Evolutionary conservation across 2,888 invertebrate genomes (phyloP).

Genomic region (Drosophila greeni): DNA sequence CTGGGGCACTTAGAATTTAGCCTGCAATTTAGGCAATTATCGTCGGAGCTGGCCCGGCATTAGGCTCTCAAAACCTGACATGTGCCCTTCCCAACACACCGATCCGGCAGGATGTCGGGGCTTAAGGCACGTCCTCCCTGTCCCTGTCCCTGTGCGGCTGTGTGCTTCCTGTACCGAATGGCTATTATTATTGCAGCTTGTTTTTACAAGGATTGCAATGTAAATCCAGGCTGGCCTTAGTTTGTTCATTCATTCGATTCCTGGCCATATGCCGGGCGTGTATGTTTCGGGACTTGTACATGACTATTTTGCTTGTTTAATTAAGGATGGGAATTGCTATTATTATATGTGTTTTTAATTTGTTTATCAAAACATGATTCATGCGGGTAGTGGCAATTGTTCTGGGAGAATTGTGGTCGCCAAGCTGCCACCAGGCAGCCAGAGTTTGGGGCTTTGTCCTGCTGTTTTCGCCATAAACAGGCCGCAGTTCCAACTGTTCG

Average conservation of each 20-base stretch:
- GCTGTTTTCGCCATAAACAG: conserved; percentile 25
- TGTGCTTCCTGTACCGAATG: conserved; percentile 17
- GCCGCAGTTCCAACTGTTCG: conserved; percentile 26
- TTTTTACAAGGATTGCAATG: conserved; percentile 39
- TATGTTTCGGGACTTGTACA: conserved; percentile 16
- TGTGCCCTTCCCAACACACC: conserved; percentile 37
- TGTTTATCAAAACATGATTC: conserved; percentile 31
- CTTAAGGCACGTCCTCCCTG: conserved; percentile 18
- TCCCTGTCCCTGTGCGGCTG: conserved; percentile 9
- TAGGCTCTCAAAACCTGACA: conserved; percentile 52
- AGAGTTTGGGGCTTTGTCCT: conserved; percentile 13
- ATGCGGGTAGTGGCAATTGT: conserved; percentile 3
- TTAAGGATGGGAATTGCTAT: conserved; percentile 29
- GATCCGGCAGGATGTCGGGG: conserved; percentile 20
- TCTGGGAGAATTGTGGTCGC: conserved; percentile 15
- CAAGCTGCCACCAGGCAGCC: conserved; percentile 15
- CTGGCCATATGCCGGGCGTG: conserved; percentile 16
- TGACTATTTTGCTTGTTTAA: conserved; percentile 33
- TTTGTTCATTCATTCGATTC: conserved; percentile 21
- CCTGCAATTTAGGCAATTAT: conserved; percentile 68
- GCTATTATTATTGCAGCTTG: conserved; percentile 43
- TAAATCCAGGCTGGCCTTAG: conserved; percentile 17
- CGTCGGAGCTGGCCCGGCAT: conserved; percentile 49
- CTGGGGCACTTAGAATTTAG: conserved; percentile 51
- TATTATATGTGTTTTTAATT: conserved; percentile 29